Evolutionary conservation across 2,797 vertebrate genomes (phyloP).

Genomic region (Forpus xanthops): DNA sequence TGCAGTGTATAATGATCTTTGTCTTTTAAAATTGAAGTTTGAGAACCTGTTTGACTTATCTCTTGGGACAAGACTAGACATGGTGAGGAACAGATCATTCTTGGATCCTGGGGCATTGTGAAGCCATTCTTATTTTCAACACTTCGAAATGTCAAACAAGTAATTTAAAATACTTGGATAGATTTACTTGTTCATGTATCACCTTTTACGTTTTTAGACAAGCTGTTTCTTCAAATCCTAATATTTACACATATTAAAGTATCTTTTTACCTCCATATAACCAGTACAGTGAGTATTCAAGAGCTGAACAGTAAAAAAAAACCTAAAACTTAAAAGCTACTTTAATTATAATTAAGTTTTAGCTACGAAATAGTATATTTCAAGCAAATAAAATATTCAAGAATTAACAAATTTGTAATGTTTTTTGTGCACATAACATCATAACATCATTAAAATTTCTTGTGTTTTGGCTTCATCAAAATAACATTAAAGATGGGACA

Average conservation of each 20-base stretch:
- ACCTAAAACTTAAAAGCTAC: not conserved
- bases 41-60: conserved; percentile 12
- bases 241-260: not conserved
- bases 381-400: not conserved
- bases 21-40: not conserved
- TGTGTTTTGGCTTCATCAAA: not conserved
- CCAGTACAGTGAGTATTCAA: not conserved
- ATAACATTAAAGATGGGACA: not conserved
- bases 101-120: not conserved
- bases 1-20: not conserved
- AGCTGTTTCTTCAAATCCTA: not conserved
- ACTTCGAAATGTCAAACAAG: not conserved
- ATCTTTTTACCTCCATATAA: not conserved
- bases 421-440: not conserved
- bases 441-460: not conserved
- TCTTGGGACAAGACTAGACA: conserved; percentile 24
- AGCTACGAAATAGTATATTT: not conserved
- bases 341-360: not conserved
- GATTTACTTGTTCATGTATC: not conserved
- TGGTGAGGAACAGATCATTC: not conserved
- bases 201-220: not conserved
- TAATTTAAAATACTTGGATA: not conserved
- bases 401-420: not conserved
- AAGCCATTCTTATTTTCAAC: not conserved
- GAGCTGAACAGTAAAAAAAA: not conserved